A percentile compares a stretch with the other conserved stretches of the same genome.
Evolutionary conservation across 2,888 invertebrate species (phyloP).

Genomic region (Napeogenes inachia): DNA sequence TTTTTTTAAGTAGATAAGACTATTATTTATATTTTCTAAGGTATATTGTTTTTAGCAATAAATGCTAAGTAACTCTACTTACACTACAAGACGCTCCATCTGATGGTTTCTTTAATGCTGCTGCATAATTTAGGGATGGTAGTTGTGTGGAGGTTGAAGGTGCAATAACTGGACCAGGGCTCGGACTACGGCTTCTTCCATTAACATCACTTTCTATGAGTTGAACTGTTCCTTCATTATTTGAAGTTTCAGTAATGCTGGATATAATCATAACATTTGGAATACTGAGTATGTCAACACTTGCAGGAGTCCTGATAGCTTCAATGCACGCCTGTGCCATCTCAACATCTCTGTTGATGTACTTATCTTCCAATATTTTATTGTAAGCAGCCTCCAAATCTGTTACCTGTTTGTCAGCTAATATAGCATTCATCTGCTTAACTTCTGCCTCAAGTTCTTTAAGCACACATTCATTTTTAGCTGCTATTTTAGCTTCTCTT

Average conservation of each 20-base stretch:
- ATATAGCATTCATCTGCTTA: conserved; percentile 63
- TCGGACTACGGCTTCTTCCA: conserved; percentile 48
- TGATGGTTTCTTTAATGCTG: conserved; percentile 52
- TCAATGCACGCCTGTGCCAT: conserved; percentile 65
- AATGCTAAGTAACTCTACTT: conserved; percentile 36
- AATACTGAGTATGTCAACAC: conserved; percentile 53
- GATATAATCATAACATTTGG: conserved; percentile 48
- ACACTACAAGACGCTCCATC: conserved; percentile 59
- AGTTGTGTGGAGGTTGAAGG: conserved; percentile 41
- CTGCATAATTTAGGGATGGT: conserved; percentile 59
- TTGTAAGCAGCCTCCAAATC: conserved; percentile 54
- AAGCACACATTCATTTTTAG: conserved; percentile 60
- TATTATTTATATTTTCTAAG: no score
- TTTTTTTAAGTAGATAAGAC: no score
- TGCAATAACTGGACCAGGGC: conserved; percentile 31
- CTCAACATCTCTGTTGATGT: conserved; percentile 53
- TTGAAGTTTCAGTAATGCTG: conserved; percentile 42
- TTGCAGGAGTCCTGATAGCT: conserved; percentile 54
- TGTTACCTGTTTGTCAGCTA: conserved; percentile 59
- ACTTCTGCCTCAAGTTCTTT: conserved; percentile 69
- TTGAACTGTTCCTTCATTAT: conserved; percentile 43
- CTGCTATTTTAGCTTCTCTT: conserved; percentile 62
- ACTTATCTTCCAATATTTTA: conserved; percentile 51
- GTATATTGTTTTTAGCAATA: no score
- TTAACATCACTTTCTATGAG: conserved; percentile 43